A percentile compares a stretch with the other conserved stretches of the same genome.
Evolutionary conservation across 2,797 vertebrate genomes (phyloP).

Genomic region (Monodelphis domestica): DNA sequence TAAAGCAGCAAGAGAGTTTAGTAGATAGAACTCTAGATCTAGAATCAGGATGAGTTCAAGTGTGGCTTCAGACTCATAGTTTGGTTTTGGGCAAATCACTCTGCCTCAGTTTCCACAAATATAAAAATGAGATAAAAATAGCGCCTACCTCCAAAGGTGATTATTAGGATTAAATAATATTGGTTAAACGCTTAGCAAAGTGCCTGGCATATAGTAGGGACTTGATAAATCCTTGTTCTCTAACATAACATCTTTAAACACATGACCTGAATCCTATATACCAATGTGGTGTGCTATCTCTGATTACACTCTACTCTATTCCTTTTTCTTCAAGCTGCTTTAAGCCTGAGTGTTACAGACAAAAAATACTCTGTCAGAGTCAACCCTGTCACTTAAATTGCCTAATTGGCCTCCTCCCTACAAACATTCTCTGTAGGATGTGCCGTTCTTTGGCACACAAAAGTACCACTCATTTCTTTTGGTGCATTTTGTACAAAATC

Average conservation of each 20-base stretch:
- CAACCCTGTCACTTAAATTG: conserved; percentile 56
- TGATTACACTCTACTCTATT: conserved; percentile 2
- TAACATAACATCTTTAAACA: background rate
- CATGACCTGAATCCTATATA: background rate
- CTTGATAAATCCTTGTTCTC: background rate
- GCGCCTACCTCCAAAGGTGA: background rate
- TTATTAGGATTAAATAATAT: background rate
- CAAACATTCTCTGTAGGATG: conserved; percentile 61
- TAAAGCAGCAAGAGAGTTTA: background rate
- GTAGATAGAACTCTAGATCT: background rate
- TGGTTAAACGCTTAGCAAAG: background rate
- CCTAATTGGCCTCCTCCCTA: conserved; percentile 51
- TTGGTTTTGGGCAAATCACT: background rate
- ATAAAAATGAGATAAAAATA: background rate
- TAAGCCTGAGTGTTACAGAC: background rate
- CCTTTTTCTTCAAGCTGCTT: background rate
- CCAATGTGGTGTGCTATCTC: background rate
- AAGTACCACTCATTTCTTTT: conserved; percentile 37
- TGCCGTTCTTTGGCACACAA: conserved; percentile 70
- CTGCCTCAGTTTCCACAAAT: background rate
- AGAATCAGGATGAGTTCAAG: background rate
- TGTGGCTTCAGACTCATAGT: background rate
- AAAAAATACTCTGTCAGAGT: conserved; percentile 37
- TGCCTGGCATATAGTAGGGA: background rate
- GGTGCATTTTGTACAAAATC: conserved; percentile 56